Conservation (phyloP, 2,888 invertebrate genomes). For the Trichopoda pennipes region DNA sequence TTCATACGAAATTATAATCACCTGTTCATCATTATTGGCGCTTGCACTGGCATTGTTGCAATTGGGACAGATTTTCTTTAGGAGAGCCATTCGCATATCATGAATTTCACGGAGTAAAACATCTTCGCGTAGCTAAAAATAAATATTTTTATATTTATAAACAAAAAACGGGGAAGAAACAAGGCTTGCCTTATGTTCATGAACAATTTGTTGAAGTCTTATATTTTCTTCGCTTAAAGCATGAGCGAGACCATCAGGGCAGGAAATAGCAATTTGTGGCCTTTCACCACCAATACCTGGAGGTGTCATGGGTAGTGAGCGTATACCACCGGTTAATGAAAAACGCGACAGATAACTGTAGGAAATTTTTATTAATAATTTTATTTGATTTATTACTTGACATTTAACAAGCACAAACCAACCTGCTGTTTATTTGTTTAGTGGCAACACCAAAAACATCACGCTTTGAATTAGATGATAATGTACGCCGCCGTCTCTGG, state of each 20-base stretch:
- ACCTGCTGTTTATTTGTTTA: conserved; percentile 76
- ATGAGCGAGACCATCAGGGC: conserved; percentile 80
- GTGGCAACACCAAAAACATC: conserved; percentile 71
- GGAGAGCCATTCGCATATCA: conserved; percentile 88
- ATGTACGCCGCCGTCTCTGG: conserved; percentile 76
- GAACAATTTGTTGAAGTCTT: conserved; percentile 90
- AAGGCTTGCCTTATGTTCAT: conserved; percentile 88
- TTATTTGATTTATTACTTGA: too few relatives aligned
- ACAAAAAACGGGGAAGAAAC: not conserved
- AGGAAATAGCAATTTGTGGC: conserved; percentile 78
- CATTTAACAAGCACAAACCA: conserved; percentile 19
- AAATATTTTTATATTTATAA: not conserved
- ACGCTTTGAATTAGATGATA: conserved; percentile 78
- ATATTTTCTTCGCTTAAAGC: conserved; percentile 81
- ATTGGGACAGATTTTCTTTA: conserved; percentile 83
- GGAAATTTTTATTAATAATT: not conserved
- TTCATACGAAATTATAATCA: conserved; percentile 72
- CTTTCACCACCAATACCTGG: conserved; percentile 80
- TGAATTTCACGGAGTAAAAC: conserved; percentile 89
- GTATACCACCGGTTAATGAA: conserved; percentile 76
- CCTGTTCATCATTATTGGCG: conserved; percentile 80
- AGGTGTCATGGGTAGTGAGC: conserved; percentile 82
- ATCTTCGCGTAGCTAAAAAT: conserved; percentile 88
- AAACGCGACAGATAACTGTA: conserved; percentile 76
- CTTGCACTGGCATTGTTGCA: conserved; percentile 83